These are phyloP conservation scores for Dryobotodes eremita DNA, from an alignment of 2,888 invertebrate genomes.

Conservation along the genomic window DNA sequence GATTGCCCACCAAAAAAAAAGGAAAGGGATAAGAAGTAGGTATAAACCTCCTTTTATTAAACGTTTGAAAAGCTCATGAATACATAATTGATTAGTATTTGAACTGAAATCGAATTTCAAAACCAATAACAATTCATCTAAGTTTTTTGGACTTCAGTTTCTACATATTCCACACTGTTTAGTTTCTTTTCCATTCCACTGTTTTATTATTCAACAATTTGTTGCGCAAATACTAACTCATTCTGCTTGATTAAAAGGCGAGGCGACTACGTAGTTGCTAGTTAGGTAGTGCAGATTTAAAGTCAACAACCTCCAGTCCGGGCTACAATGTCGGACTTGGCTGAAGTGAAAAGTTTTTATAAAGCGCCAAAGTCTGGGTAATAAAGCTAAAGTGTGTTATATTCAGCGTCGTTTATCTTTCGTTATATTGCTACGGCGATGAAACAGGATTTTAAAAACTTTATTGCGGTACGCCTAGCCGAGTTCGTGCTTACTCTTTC, in stretches of 20 bases:
- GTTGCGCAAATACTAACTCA: slow-evolving; percentile 51
- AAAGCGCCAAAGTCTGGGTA: slow-evolving; percentile 36
- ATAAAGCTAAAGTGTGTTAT: slow-evolving; percentile 42
- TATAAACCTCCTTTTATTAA: background rate
- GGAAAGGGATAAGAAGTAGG: no score
- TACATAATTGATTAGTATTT: background rate
- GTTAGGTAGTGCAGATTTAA: slow-evolving; percentile 72
- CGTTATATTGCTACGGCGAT: slow-evolving; percentile 41
- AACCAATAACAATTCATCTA: slow-evolving; percentile 31
- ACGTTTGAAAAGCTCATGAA: background rate
- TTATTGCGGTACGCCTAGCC: slow-evolving; percentile 28
- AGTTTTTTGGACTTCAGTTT: background rate
- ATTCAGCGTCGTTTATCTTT: slow-evolving; percentile 45
- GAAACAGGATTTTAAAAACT: slow-evolving; percentile 37
- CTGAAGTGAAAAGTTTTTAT: slow-evolving; percentile 57
- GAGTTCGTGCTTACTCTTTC: slow-evolving; percentile 11
- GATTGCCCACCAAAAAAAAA: no score
- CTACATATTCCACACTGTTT: slow-evolving; percentile 11
- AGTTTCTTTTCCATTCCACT: slow-evolving; percentile 34
- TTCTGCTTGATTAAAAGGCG: slow-evolving; percentile 62
- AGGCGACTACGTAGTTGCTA: slow-evolving; percentile 27
- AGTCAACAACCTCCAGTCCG: slow-evolving; percentile 73
- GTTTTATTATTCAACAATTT: slow-evolving; percentile 48
- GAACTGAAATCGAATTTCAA: slow-evolving; percentile 21
- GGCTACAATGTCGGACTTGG: slow-evolving; percentile 42